Evolutionary conservation across 2,113 vertebrate genomes (phyloP), one percentile per base, ranked within the genome.

Genomic region (Salvelinus sp.): DNA sequence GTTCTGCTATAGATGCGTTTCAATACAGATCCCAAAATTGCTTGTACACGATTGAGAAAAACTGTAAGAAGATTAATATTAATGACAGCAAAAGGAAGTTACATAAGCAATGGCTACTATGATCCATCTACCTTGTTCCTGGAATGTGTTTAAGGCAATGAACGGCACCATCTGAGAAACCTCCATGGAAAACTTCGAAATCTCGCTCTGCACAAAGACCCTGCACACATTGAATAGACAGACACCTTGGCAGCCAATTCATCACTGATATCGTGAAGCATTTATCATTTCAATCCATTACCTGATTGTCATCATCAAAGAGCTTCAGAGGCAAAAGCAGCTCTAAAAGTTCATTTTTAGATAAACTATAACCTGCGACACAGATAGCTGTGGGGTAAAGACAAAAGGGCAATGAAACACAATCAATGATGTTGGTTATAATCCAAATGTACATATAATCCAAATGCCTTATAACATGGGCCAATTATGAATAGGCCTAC

Each of bases 131-230:
- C 97, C 96, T 94, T 25, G 94, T 95, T 75, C 90, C 91, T 0
- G 93, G 92, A 70, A 98, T 83, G 0, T 93, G 87, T 80, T 83
- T 94, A 84, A 97, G 90, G 78, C 89, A 89, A 79, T 91, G 87
- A 30, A 97, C 79, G 0, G 95, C 88, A 4, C 84, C 78, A 0
- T 93, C 86, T 1, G 95, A 92, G 75, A 98, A 95, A 2, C 95
- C 96, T 22, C 97, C 97, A 2, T 94, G 93, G 71, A 92, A 72
- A 22, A 98, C 94, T 90, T 92, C 95, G 78, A 98, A 97, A 87
- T 98, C 97, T 81, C 97, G 92, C 54, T 97, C 95, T 20, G 95
- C 94, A 79, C 95, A 95, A 66, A 96, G 91, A 44, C 94, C 95
- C 97, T 98, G 77, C 82, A 84, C 22, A 73, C 28, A 25, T 54